Evolutionary conservation across 2,888 invertebrate genomes (phyloP), one percentile per base, ranked within the genome.

Genomic region (Aspidiotus destructor): DNA sequence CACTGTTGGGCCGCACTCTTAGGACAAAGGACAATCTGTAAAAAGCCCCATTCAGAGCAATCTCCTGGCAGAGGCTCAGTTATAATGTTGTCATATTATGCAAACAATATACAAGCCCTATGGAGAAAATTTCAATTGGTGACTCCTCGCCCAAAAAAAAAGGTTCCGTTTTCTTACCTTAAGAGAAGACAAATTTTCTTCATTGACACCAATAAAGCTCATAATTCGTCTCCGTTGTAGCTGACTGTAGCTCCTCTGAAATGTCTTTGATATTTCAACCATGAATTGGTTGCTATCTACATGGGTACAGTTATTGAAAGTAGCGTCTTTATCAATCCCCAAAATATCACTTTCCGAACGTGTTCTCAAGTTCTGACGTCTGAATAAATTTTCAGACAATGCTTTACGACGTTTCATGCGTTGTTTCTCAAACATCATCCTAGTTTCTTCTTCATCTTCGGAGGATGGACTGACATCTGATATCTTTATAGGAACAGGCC

Each of bases 301-400:
- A 55, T 69, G 61, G 0, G 68, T 58, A n/a, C 72, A 70, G 13
- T 71, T 69, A 44, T 72, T 71, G 75, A 88, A 88, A 0, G 91
- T 90, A 71, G 85, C 85, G 72, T 86, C 85, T 74, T 86, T 86
- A 76, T 92, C 89, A 72, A 91, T 89, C 55, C 85, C 83, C 70
- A 85, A 82, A 58, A 92, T 79, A 77, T 91, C 89, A 0, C 87
- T 86, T 73, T 92, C 91, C 0, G 90, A 91, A 72, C 85, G 63
- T 40, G 55, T 65, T 8, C 70, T 68, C 13, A 72, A 54, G 15
- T 64, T 62, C 5, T 63, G 61, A 57, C 69, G 68, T 28, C 70
- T 71, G 61, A 71, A 68, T 41, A 72, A 62, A 60, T 73, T 73
- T 69, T 75, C 75, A 7, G 75, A 74, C 64, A 74, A 69, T 10